These are phyloP conservation scores for Polietes domitor DNA, from an alignment of 2,888 invertebrate species.

Conservation along the genomic window DNA sequence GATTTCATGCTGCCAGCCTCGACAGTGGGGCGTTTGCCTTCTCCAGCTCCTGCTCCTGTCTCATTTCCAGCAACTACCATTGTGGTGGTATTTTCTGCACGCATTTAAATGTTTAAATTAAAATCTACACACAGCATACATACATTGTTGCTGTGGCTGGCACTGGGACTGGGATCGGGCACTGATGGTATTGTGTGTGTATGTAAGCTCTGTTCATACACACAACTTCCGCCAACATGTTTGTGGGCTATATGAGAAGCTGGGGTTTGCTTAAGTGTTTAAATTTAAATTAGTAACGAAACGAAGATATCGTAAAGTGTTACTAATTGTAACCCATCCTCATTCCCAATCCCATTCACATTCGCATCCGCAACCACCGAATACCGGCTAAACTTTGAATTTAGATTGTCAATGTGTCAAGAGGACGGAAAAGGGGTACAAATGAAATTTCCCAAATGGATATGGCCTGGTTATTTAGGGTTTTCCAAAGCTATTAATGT, in stretches of 20 bases:
- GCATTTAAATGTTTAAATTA: constrained; percentile 29
- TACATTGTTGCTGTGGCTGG: not conserved
- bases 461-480: not conserved
- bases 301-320: constrained; percentile 1
- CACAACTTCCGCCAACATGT: not conserved
- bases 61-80: not conserved
- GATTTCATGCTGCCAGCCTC: not conserved
- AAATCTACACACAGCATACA: not conserved
- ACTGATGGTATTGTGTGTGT: not conserved
- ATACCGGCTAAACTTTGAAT: constrained; percentile 20
- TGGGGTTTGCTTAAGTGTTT: constrained; percentile 6
- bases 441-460: not conserved
- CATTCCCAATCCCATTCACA: no score
- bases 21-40: not conserved
- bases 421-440: not conserved
- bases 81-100: constrained; percentile 22
- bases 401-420: not conserved
- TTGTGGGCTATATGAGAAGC: not conserved
- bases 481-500: not conserved
- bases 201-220: not conserved
- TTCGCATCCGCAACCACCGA: not conserved
- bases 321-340: constrained; percentile 33
- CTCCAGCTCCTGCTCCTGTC: not conserved
- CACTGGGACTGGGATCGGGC: not conserved
- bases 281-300: constrained; percentile 23